Base-by-base conservation (phyloP, 2,888 invertebrate species). In the Selenia dentaria region DNA sequence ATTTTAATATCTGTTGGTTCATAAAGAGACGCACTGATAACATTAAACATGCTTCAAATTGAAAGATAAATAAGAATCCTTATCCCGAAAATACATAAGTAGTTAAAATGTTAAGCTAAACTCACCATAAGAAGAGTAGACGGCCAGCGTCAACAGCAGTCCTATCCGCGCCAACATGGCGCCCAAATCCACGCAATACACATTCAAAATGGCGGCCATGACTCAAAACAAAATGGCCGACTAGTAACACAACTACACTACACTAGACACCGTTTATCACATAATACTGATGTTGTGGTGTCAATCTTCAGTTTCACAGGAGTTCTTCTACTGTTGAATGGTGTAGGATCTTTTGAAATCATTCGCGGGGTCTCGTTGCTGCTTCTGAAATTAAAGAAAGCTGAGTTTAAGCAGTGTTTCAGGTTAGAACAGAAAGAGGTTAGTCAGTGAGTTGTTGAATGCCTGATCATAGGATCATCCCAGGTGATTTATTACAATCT, bases 101-200 rank as follows among this genome's bases (percentile, higher is more conserved):
- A n/a, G n/a, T n/a, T n/a, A n/a, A n/a, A n/a, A n/a, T n/a, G n/a
- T 4, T 4, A 16, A 1, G 8, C 8, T 22, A 16, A 3, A 77
- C 89, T 83, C 11, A 89, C 89, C 89, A 55, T 88, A 79, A 55
- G 88, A 82, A 24, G 88, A 87, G 62, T 85, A 87, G 4, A 89
- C 88, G 18, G 83, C 77, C 39, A 83, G 42, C 41, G 74, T 68
- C 25, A 88, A 65, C 65, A 88, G 74, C 62, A 88, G 56, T 42
- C 74, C 64, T 38, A 73, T 62, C 44, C 71, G 73, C 49, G 72
- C 67, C 57, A 78, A 49, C 59, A 77, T 58, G 28, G 68, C 77
- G 45, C 76, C 78, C 59, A 74, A 57, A 44, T 63, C 63, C 51
- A 74, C 65, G 14, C 68, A 69, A 33, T 73, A 73, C 70, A 70